Conservation (phyloP, 2,797 vertebrate species). For the Rhinogobio ventralis region DNA sequence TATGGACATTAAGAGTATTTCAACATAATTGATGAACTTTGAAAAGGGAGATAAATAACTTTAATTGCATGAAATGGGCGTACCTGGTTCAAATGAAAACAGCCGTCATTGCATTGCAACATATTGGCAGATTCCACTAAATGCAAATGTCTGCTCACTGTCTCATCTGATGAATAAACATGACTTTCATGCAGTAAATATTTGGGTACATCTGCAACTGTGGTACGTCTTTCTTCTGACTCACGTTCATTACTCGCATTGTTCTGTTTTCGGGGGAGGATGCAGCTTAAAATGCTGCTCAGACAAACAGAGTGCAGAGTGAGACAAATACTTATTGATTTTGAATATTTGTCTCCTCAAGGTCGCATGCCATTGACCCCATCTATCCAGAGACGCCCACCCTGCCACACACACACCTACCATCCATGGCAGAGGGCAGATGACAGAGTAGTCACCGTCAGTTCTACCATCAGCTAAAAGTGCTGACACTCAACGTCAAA, state of each 20-base stretch:
- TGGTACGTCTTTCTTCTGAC: conserved; percentile 76
- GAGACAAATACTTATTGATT: conserved; percentile 79
- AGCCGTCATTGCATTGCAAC: conserved; percentile 74
- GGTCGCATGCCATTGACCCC: conserved; percentile 78
- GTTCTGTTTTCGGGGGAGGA: conserved; percentile 59
- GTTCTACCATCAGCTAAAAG: not conserved
- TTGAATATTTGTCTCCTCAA: conserved; percentile 84
- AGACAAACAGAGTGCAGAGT: conserved; percentile 44
- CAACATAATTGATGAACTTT: conserved; percentile 87
- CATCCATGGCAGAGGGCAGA: conserved; percentile 68
- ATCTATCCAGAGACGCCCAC: conserved; percentile 73
- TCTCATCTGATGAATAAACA: conserved; percentile 78
- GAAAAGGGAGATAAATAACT: conserved; percentile 86
- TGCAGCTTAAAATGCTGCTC: conserved; percentile 47
- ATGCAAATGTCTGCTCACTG: conserved; percentile 13
- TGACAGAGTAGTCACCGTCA: conserved; percentile 63
- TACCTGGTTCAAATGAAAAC: conserved; percentile 77
- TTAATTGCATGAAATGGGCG: conserved; percentile 81
- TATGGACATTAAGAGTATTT: conserved; percentile 88
- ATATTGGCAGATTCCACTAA: conserved; percentile 71
- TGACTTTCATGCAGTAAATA: conserved; percentile 76
- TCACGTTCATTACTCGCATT: conserved; percentile 76
- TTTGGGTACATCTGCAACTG: conserved; percentile 65
- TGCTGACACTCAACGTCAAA: not conserved
- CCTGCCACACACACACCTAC: conserved; percentile 74